Percentiles rank a stretch among this genome's conserved stretches.
These are phyloP conservation scores for Microcebus jonahi DNA, from an alignment of 2,113 vertebrate genomes.

Conservation along the genomic window DNA sequence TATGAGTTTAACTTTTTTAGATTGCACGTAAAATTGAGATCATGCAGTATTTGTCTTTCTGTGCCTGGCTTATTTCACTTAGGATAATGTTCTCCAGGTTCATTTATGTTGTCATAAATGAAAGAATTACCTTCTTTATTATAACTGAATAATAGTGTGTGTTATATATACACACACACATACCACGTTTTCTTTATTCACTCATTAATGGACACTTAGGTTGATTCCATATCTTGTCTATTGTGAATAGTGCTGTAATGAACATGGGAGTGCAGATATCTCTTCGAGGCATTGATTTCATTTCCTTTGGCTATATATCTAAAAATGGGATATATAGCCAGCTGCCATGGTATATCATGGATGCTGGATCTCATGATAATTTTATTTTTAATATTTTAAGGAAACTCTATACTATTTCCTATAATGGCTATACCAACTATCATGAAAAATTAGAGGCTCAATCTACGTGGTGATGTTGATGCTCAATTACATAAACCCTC, in stretches of 20 bases:
- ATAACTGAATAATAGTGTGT: background rate
- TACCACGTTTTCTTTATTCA: background rate
- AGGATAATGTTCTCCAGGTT: background rate
- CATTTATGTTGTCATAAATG: background rate
- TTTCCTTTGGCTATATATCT: background rate
- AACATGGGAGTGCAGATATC: background rate
- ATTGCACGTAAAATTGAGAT: background rate
- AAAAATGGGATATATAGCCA: background rate
- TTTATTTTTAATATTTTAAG: background rate
- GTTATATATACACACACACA: background rate
- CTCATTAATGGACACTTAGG: background rate
- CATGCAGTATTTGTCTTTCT: background rate
- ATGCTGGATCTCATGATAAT: background rate
- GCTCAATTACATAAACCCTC: background rate
- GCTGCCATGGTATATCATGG: too few species aligned
- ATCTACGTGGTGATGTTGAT: background rate
- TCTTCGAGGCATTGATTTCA: background rate
- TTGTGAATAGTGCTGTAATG: background rate
- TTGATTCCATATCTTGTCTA: background rate
- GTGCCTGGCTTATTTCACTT: background rate
- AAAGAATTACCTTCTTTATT: background rate
- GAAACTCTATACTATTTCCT: background rate
- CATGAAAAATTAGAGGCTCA: background rate
- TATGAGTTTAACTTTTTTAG: background rate
- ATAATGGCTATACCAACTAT: background rate